A percentile compares a stretch with the other conserved stretches of the same genome.
These are phyloP conservation scores for Cossypha dichroa DNA, from an alignment of 2,797 vertebrate genomes.

Conservation along the genomic window DNA sequence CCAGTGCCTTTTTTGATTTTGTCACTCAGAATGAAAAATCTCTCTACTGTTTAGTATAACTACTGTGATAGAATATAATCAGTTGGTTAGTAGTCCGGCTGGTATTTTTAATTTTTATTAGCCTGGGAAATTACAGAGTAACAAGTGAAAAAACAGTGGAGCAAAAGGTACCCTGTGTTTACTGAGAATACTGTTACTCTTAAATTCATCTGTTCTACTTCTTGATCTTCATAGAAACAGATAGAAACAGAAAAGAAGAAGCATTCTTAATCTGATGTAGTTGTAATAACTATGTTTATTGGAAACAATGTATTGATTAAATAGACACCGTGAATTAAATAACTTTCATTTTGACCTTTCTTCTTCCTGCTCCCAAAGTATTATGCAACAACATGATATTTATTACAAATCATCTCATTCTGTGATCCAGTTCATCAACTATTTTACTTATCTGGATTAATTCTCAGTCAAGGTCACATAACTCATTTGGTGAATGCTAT, in stretches of 20 bases:
- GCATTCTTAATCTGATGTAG: neutral
- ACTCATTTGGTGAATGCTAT: neutral
- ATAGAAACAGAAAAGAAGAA: neutral
- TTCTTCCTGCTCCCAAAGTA: neutral
- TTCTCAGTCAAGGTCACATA: neutral
- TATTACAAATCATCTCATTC: neutral
- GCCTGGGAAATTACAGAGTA: neutral
- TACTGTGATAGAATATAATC: neutral
- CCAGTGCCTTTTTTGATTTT: neutral
- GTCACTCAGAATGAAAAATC: neutral
- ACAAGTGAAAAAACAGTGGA: neutral
- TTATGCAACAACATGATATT: neutral
- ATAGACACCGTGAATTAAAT: neutral
- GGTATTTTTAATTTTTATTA: neutral
- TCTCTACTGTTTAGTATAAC: neutral
- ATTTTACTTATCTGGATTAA: neutral
- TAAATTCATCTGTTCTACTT: neutral
- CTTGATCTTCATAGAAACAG: neutral
- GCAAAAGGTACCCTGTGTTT: neutral
- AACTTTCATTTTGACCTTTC: neutral
- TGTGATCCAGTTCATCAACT: neutral
- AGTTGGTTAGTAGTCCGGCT: neutral
- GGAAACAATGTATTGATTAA: neutral
- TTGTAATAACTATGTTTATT: neutral
- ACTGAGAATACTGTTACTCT: neutral